Evolutionary conservation across 1,140 invertebrate species (phyloP).

Genomic region (Cataglyphis hispanica): DNA sequence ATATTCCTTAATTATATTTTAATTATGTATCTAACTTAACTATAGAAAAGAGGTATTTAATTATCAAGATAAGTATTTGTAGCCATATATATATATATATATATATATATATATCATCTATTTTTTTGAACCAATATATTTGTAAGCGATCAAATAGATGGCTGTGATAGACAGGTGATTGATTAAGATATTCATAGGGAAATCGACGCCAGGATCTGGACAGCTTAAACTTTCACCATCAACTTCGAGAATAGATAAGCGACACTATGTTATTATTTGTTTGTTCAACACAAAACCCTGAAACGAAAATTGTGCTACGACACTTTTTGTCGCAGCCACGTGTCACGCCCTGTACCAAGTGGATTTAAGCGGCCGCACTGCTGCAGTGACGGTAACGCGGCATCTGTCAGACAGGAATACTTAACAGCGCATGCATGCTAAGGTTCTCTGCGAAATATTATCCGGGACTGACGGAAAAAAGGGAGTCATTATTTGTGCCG

Average conservation of each 20-base stretch:
- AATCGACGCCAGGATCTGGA: background rate
- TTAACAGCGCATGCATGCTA: constrained; percentile 42
- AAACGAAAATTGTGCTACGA: constrained; percentile 34
- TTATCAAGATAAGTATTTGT: background rate
- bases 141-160: background rate
- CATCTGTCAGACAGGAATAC: constrained; percentile 55
- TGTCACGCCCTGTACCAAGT: constrained; percentile 18
- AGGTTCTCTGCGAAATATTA: constrained; percentile 47
- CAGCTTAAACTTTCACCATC: background rate
- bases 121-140: background rate
- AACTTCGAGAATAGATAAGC: background rate
- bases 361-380: constrained; percentile 48
- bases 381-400: constrained; percentile 40
- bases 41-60: constrained; percentile 49
- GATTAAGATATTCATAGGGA: constrained; percentile 37
- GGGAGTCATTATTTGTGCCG: constrained; percentile 23
- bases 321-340: constrained; percentile 38
- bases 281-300: constrained; percentile 36
- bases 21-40: constrained; percentile 39
- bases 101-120: background rate
- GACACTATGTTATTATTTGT: constrained; percentile 15
- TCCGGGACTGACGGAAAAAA: constrained; percentile 42
- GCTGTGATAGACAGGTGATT: background rate
- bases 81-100: background rate
- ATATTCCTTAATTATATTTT: constrained; percentile 64